Evolutionary conservation across 2,888 invertebrate genomes (phyloP).

Genomic region (Eupithecia centaureata): DNA sequence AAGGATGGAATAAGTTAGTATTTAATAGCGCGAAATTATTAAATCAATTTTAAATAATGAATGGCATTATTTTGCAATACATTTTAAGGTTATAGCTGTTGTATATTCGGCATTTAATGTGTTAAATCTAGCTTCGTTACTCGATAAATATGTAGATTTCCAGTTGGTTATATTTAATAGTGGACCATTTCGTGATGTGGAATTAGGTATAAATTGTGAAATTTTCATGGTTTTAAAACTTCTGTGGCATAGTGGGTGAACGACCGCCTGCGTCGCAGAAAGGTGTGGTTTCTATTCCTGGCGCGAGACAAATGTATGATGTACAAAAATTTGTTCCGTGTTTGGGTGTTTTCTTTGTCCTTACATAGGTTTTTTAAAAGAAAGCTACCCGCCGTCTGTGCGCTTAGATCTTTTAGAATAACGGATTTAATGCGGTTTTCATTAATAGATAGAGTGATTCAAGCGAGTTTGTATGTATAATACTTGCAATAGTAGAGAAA

Average conservation of each 20-base stretch:
- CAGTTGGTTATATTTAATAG: background rate
- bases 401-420: no score
- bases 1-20: no score
- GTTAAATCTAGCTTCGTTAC: background rate
- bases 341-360: background rate
- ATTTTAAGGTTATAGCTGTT: background rate
- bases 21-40: no score
- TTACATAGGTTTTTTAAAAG: no score
- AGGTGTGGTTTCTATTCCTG: background rate
- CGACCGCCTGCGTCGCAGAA: background rate
- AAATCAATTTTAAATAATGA: no score
- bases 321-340: background rate
- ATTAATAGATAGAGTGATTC: no score
- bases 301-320: background rate
- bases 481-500: no score
- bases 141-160: background rate
- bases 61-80: no score
- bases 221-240: background rate
- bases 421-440: no score
- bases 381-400: no score
- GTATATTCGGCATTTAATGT: conserved; percentile 4
- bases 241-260: background rate
- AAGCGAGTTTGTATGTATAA: no score
- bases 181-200: conserved; percentile 3
- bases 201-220: background rate